phyloP scores from a whole-genome alignment of 2,797 vertebrate genomes.

The Rallus crepitans region DNA sequence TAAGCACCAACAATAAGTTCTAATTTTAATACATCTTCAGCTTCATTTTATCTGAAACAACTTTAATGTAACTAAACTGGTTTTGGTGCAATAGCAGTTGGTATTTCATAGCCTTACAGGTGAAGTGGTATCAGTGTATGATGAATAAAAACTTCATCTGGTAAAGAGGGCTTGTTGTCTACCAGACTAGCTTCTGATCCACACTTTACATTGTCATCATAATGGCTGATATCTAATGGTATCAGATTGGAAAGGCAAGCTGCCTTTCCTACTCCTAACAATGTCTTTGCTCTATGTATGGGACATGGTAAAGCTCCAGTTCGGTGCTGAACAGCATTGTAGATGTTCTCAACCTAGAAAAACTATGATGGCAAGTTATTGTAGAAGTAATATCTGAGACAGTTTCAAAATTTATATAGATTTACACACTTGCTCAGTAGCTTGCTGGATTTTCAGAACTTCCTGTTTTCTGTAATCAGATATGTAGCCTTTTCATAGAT shows the following conservation, averaged over 20 bases:
- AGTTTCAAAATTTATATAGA: neutral
- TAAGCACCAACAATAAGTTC: neutral
- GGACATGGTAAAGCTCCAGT: neutral
- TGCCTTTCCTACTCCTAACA: neutral
- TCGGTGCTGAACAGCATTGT: neutral
- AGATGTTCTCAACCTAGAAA: neutral
- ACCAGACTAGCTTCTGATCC: neutral
- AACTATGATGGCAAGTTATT: neutral
- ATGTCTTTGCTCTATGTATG: neutral
- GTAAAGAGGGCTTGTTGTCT: neutral
- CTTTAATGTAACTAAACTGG: neutral
- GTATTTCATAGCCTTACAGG: neutral
- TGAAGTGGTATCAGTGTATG: neutral
- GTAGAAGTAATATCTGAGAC: neutral
- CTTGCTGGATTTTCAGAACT: neutral
- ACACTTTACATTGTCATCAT: neutral
- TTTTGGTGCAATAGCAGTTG: neutral
- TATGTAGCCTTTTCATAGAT: neutral
- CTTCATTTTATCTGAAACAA: neutral
- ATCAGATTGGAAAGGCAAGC: neutral
- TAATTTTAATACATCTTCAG: neutral
- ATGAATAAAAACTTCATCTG: neutral
- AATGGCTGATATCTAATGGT: neutral
- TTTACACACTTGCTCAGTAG: neutral
- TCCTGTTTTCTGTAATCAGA: neutral